phyloP scores from a whole-genome alignment of 2,888 invertebrate genomes.

The Spodoptera exigua region DNA sequence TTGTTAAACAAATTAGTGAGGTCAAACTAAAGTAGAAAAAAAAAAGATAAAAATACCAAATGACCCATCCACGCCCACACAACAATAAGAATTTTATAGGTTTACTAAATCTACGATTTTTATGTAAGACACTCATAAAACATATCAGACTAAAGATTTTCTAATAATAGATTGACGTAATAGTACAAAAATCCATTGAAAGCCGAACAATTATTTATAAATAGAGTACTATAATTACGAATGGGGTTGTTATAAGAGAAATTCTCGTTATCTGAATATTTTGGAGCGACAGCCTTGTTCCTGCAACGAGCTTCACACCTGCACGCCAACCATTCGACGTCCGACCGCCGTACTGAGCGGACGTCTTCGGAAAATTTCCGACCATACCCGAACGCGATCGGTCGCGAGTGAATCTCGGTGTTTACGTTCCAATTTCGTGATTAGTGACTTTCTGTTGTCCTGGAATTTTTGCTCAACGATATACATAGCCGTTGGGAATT shows the following conservation, averaged over 20 bases:
- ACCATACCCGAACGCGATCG: conserved; percentile 41
- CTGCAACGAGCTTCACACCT: conserved; percentile 62
- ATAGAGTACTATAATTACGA: conserved; percentile 1
- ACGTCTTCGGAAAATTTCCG: conserved; percentile 48
- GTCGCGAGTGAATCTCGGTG: conserved; percentile 74
- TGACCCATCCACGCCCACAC: too few species aligned
- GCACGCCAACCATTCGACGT: conserved; percentile 74
- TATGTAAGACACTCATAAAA: too few species aligned
- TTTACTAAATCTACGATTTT: too few species aligned
- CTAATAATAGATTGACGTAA: neutral
- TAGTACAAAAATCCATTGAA: neutral
- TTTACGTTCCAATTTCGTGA: conserved; percentile 76
- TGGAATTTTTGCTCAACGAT: conserved; percentile 62
- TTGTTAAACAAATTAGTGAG: too few species aligned
- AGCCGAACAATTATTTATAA: conserved; percentile 1
- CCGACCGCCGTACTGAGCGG: conserved; percentile 67
- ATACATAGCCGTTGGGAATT: conserved; percentile 69
- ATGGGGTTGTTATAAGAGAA: conserved; percentile 18
- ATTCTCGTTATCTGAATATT: conserved; percentile 39
- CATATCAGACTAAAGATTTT: neutral
- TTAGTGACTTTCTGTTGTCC: conserved; percentile 75
- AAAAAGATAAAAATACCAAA: too few species aligned
- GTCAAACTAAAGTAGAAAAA: too few species aligned
- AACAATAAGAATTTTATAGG: too few species aligned
- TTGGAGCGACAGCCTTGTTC: conserved; percentile 51